Percentiles rank a stretch among this genome's conserved stretches.
Conservation (phyloP, 2,888 invertebrate genomes). For the Hirtodrosophila alboralis region DNA sequence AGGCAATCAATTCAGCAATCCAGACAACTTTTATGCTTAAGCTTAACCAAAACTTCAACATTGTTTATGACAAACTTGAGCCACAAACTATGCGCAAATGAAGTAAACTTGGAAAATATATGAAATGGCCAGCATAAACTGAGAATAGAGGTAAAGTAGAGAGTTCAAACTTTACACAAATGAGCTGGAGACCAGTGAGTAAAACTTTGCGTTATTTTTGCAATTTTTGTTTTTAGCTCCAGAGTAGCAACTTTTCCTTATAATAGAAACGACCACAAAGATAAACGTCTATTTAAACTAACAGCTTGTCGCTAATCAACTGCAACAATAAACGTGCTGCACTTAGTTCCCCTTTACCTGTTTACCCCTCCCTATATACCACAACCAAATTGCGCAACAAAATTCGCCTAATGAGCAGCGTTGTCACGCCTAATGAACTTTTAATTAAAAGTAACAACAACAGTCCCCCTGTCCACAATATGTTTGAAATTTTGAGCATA, state of each 20-base stretch:
- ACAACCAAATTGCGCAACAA: slow-evolving; percentile 15
- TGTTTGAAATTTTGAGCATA: slow-evolving; percentile 65
- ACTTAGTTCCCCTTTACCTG: slow-evolving; percentile 7
- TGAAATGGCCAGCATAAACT: neutral
- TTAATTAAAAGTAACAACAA: slow-evolving; percentile 71
- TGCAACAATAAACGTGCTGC: slow-evolving; percentile 51
- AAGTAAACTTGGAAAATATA: slow-evolving; percentile 50
- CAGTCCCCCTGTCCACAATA: slow-evolving; percentile 47
- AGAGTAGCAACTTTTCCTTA: slow-evolving; percentile 38
- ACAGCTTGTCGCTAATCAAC: slow-evolving; percentile 68
- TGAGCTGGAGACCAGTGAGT: slow-evolving; percentile 43
- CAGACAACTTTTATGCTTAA: slow-evolving; percentile 58
- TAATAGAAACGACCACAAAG: slow-evolving; percentile 39
- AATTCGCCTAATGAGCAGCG: slow-evolving; percentile 64
- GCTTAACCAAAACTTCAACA: slow-evolving; percentile 61
- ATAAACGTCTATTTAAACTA: slow-evolving; percentile 32
- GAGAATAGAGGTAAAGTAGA: neutral
- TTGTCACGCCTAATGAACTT: slow-evolving; percentile 76
- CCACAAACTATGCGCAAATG: slow-evolving; percentile 70
- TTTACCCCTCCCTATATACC: neutral
- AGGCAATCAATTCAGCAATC: slow-evolving; percentile 61
- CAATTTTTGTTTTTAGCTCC: slow-evolving; percentile 39
- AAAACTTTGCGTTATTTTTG: slow-evolving; percentile 56
- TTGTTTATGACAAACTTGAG: slow-evolving; percentile 75
- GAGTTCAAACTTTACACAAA: slow-evolving; percentile 41